A percentile compares a stretch with the other conserved stretches of the same genome.
phyloP scores from a whole-genome alignment of 2,797 vertebrate species.

The Tragelaphus oryx region DNA sequence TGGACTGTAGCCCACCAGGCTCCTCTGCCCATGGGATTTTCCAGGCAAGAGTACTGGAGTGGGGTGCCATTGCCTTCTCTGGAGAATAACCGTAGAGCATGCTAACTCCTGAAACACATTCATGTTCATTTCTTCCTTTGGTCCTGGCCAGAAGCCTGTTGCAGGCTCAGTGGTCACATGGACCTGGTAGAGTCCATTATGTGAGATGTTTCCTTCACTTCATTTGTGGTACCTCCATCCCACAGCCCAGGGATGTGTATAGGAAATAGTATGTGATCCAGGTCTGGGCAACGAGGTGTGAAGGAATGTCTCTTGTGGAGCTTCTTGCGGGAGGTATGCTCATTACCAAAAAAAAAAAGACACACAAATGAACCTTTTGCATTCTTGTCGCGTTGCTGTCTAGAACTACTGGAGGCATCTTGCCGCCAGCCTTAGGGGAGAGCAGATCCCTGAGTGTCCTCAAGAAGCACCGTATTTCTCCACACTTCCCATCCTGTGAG shows the following conservation, averaged over 20 bases:
- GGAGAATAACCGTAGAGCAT: fast-evolving
- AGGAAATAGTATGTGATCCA: background rate
- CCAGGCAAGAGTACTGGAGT: no score
- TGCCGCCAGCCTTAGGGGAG: background rate
- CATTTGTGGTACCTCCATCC: fast-evolving
- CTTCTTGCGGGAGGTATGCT: background rate
- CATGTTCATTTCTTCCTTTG: background rate
- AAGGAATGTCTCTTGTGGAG: background rate
- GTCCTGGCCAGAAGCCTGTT: background rate
- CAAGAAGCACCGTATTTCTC: background rate
- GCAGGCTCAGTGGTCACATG: background rate
- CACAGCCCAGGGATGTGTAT: background rate
- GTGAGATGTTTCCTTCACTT: background rate
- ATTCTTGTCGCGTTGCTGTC: background rate
- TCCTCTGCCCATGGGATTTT: no score
- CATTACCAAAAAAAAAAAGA: background rate
- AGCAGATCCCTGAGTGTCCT: background rate
- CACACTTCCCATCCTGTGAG: background rate
- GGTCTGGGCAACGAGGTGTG: background rate
- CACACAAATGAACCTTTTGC: no score
- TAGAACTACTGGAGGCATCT: background rate
- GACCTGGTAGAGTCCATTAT: background rate
- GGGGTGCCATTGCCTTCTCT: no score
- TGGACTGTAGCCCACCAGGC: no score
- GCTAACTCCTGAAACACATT: background rate